Base-by-base conservation (phyloP, 2,113 vertebrate species). In the Donacobius atricapilla region DNA sequence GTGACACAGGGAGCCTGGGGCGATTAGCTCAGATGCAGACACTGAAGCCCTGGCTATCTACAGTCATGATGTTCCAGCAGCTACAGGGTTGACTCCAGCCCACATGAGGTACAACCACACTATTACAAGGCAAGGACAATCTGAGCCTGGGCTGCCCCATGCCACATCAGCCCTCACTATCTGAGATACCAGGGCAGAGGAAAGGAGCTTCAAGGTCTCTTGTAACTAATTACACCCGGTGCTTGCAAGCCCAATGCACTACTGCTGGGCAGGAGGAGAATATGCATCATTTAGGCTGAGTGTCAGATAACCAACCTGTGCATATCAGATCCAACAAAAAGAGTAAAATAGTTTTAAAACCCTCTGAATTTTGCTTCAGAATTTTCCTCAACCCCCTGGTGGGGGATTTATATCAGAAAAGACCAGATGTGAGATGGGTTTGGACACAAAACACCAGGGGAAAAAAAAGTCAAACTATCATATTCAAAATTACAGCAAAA, bases 41-140 rank as follows among this genome's bases (percentile, higher is more conserved):
- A 30, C 8, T 1, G 0, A 71, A 58, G 11, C 24, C 57, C 17
- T 47, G 22, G 5, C 21, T 76, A 9, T 50, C 42, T 68, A 19
- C 15, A 83, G 27, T 24, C 31, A 12, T 24, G 57, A 12, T 66
- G 30, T 25, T 60, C 40, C 28, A 69, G 17, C 10, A 76, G 40
- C 37, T 65, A 13, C 9, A 47, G 28, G 19, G 40, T 6, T 69
- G 27, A 31, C 28, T 72, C 20, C 39, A 45, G 47, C 11, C 54
- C n/a, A 15, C 0, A 1, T 27, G 31, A 57, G 11, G 10, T n/a
- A 13, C 39, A 40, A 75, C 6, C 22, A 42, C 30, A 13, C 14
- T 56, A 0, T 42, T 23, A 33, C 28, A 47, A 1, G 1, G 7
- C 2, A 5, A 87, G 37, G 28, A 11, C 11, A 58, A 24, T 75